Conservation (phyloP, 2,797 vertebrate species). For the Acanthurus tractus region DNA sequence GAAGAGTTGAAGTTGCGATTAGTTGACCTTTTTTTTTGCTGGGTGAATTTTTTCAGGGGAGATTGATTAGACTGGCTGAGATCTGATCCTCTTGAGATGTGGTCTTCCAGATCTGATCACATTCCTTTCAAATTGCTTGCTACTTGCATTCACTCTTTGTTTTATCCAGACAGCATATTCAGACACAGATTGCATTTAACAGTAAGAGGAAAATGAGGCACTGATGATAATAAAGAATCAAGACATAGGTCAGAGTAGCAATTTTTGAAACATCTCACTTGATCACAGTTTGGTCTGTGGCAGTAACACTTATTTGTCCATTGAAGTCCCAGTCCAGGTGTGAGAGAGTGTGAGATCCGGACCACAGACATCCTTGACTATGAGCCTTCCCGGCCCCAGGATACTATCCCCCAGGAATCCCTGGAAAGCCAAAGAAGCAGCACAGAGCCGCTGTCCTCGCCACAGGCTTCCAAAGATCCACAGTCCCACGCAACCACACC, state of each 20-base stretch:
- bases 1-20: too few relatives aligned
- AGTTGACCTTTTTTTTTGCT: too few relatives aligned
- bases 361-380: conserved; percentile 81
- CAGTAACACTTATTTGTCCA: conserved; percentile 38
- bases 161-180: not conserved
- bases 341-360: conserved; percentile 77
- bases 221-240: not conserved
- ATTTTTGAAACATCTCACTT: not conserved
- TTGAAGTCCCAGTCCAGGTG: conserved; percentile 75
- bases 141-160: not conserved
- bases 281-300: conserved; percentile 7
- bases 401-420: conserved; percentile 21
- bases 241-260: not conserved
- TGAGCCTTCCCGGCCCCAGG: conserved; percentile 51
- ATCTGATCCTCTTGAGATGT: not conserved
- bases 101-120: not conserved
- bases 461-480: conserved; percentile 39
- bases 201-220: not conserved
- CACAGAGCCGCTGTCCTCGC: conserved; percentile 33
- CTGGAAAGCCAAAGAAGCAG: conserved; percentile 45
- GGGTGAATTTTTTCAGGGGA: too few relatives aligned
- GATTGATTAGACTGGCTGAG: too few relatives aligned
- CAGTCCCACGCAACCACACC: conserved; percentile 30
- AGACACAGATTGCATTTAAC: not conserved
- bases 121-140: not conserved